A percentile compares a stretch with the other conserved stretches of the same genome.
Conservation (phyloP, 2,113 vertebrate genomes). For the Corvus hawaiiensis region DNA sequence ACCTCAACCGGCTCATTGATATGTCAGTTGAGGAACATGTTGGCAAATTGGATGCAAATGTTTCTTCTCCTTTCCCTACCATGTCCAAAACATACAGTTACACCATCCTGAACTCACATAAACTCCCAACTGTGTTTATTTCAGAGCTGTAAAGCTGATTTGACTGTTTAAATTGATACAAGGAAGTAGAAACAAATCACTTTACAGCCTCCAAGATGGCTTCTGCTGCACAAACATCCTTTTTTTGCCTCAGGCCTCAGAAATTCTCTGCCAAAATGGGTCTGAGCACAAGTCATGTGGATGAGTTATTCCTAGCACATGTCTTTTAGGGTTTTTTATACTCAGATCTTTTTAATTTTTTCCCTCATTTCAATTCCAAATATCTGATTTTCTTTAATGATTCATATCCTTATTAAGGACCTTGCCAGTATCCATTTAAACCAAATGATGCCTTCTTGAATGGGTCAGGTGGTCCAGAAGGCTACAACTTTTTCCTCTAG, state of each 20-base stretch:
- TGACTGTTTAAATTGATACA: conserved; percentile 22
- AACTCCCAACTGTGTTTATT: conserved; percentile 32
- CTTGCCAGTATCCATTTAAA: background rate
- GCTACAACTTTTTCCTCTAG: background rate
- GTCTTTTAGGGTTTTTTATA: background rate
- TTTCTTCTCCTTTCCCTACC: background rate
- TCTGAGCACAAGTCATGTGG: background rate
- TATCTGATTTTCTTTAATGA: background rate
- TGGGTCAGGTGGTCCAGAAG: background rate
- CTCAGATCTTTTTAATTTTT: background rate
- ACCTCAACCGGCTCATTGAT: conserved; percentile 29
- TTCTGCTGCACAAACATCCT: conserved; percentile 42
- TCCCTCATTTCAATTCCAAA: background rate
- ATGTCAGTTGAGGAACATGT: background rate
- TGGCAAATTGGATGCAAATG: conserved; percentile 15
- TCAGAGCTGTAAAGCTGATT: conserved; percentile 14
- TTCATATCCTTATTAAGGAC: background rate
- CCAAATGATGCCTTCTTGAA: background rate
- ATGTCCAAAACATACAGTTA: conserved; percentile 38
- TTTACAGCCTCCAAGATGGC: conserved; percentile 36
- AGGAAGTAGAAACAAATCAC: conserved; percentile 42
- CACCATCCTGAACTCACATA: background rate
- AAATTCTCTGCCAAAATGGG: background rate
- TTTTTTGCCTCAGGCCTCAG: conserved; percentile 24
- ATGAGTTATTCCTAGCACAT: background rate